Percentiles rank a stretch among this genome's conserved stretches.
These are phyloP conservation scores for Poecile montanus DNA, from an alignment of 2,797 vertebrate species.

Conservation along the genomic window DNA sequence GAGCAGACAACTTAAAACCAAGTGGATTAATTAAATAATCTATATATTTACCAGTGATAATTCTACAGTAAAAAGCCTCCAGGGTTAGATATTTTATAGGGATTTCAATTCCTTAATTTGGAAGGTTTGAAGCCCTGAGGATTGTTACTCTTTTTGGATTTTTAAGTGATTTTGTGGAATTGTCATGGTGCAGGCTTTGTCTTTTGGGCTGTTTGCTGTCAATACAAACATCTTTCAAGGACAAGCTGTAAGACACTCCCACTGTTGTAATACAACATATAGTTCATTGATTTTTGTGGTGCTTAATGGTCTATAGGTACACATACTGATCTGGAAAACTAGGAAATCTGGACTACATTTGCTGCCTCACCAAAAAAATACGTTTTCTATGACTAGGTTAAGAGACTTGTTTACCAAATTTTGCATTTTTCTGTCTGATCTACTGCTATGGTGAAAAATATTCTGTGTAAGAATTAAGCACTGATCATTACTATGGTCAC, in stretches of 20 bases:
- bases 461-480: not conserved
- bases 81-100: slow-evolving; percentile 31
- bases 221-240: slow-evolving; percentile 65
- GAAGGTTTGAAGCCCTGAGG: slow-evolving; percentile 42
- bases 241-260: slow-evolving; percentile 2
- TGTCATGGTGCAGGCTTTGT: slow-evolving; percentile 35
- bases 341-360: not conserved
- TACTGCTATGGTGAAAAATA: not conserved
- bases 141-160: not conserved
- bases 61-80: slow-evolving; percentile 26
- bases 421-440: not conserved
- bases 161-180: slow-evolving; percentile 52
- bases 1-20: slow-evolving; percentile 39
- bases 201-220: slow-evolving; percentile 52
- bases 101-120: slow-evolving; percentile 62
- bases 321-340: not conserved
- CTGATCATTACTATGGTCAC: not conserved
- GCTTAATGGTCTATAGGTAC: not conserved
- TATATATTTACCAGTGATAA: slow-evolving; percentile 62
- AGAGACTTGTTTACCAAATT: not conserved
- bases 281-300: not conserved
- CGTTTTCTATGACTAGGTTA: not conserved
- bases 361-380: not conserved
- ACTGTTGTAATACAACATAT: not conserved
- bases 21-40: slow-evolving; percentile 69